Percentiles rank a stretch among this genome's conserved stretches.
Conservation (phyloP, 1,140 invertebrate genomes). For the Coenobita brevimanus region DNA sequence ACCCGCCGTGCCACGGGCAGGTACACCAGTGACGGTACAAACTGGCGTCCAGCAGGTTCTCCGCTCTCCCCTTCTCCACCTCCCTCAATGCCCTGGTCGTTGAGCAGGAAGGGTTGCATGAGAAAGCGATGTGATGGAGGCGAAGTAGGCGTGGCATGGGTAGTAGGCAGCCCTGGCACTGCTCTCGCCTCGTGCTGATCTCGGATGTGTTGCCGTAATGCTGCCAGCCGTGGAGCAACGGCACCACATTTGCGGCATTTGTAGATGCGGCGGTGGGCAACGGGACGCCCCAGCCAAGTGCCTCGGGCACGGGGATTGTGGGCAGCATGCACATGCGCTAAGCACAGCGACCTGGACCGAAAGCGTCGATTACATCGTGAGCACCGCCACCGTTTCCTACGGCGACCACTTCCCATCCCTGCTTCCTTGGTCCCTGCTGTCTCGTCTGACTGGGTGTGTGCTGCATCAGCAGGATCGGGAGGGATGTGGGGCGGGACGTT, state of each 20-base stretch:
- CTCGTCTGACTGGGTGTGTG: constrained; percentile 4
- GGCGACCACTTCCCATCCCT: constrained; percentile 3
- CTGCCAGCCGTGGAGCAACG: constrained; percentile 78
- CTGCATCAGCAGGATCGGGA: not conserved
- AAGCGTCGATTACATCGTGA: constrained; percentile 75
- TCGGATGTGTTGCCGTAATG: constrained; percentile 80
- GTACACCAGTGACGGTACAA: constrained; percentile 92
- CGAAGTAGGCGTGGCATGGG: constrained; percentile 72
- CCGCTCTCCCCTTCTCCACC: constrained; percentile 2
- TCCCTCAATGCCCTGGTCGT: constrained; percentile 71
- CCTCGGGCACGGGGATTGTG: constrained; percentile 70
- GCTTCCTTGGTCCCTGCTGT: not conserved
- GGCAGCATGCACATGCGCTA: constrained; percentile 73
- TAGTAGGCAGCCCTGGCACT: constrained; percentile 71
- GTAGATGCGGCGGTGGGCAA: constrained; percentile 70
- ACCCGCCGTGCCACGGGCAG: constrained; percentile 90
- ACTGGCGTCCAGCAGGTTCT: constrained; percentile 75
- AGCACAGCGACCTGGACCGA: constrained; percentile 72
- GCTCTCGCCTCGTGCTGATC: constrained; percentile 71
- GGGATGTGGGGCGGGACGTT: constrained; percentile 19
- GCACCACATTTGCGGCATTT: constrained; percentile 82
- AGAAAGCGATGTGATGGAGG: constrained; percentile 75
- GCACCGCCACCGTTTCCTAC: constrained; percentile 72
- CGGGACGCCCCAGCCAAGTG: constrained; percentile 40
- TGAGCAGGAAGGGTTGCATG: constrained; percentile 91